These are phyloP conservation scores for Dinothrombium tinctorium DNA, from an alignment of 1,140 invertebrate genomes.

Conservation along the genomic window DNA sequence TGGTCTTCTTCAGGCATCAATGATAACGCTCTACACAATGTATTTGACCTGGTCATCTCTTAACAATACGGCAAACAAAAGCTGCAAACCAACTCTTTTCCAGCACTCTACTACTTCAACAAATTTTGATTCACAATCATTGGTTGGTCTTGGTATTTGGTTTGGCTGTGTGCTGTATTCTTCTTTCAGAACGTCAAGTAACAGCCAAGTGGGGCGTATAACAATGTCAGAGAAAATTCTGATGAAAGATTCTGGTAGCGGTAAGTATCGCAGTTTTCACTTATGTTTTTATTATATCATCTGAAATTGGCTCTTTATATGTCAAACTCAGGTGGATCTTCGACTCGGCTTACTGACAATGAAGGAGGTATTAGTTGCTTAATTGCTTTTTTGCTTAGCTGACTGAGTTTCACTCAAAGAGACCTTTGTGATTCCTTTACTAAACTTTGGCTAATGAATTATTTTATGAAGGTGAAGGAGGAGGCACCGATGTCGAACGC, in stretches of 20 bases:
- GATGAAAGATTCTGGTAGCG: conserved; percentile 33
- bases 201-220: conserved; percentile 38
- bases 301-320: conserved; percentile 8
- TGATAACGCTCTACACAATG: conserved; percentile 75
- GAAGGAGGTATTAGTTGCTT: no score
- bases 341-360: no score
- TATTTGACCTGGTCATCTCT: conserved; percentile 97
- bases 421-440: no score
- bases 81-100: conserved; percentile 44
- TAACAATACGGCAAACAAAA: conserved; percentile 37
- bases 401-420: no score
- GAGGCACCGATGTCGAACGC: conserved; percentile 20
- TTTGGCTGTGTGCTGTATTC: conserved; percentile 85
- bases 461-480: conserved; percentile 10
- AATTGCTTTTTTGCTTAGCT: no score
- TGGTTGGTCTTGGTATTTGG: conserved; percentile 79
- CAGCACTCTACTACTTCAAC: conserved; percentile 8
- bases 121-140: conserved; percentile 52
- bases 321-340: no score
- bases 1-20: conserved; percentile 55
- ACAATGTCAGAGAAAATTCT: conserved; percentile 47
- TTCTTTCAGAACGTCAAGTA: conserved; percentile 35
- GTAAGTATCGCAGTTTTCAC: conserved; percentile 9
- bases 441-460: no score
- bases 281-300: background rate